Base-by-base conservation (phyloP, 2,113 vertebrate species). In the Puntigrus tetrazona region DNA sequence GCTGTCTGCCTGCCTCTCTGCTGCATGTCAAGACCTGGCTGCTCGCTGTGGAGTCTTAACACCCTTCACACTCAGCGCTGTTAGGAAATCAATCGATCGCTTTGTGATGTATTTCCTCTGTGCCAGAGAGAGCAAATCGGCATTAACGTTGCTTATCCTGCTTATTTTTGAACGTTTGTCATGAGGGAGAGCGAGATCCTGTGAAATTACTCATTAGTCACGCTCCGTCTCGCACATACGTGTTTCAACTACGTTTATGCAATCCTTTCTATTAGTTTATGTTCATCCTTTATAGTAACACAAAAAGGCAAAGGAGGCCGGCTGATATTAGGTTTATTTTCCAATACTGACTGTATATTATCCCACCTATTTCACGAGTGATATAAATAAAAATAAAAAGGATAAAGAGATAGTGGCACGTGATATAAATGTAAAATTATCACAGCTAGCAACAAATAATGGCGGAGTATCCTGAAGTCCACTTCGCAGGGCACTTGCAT, bases 61-160 rank as follows among this genome's bases (percentile, higher is more conserved):
- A 61, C 76, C 76, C n/a, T 27, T 78, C 55, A 43, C 55, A 27
- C 31, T 78, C n/a, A 5, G 7, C 13, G 8, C 55, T 29, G 11
- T 57, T 76, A 52, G 36, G 6, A 20, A 61, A 43, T 27, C 36
- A 61, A 61, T 78, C 36, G 8, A 61, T 63, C 22, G 43, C 4
- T 78, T 63, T 78, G 55, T 61, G 34, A 61, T 78, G 57, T 4
- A 78, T 78, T 78, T 78, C 55, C 55, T 61, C 36, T 5, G 1
- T 63, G 34, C n/a, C 55, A 41, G 36, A 78, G 20, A 43, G n/a
- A 78, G 25, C 41, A 61, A 43, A 27, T 73, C 38, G 13, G 22
- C 55, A 59, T 78, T 59, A 78, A 78, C 2, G 1, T 72, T 78
- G 11, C n/a, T 61, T 34, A 78, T 78, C 77, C 22, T 43, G 36